phyloP scores from a whole-genome alignment of 2,797 vertebrate genomes.

The Lithobates sylvaticus region DNA sequence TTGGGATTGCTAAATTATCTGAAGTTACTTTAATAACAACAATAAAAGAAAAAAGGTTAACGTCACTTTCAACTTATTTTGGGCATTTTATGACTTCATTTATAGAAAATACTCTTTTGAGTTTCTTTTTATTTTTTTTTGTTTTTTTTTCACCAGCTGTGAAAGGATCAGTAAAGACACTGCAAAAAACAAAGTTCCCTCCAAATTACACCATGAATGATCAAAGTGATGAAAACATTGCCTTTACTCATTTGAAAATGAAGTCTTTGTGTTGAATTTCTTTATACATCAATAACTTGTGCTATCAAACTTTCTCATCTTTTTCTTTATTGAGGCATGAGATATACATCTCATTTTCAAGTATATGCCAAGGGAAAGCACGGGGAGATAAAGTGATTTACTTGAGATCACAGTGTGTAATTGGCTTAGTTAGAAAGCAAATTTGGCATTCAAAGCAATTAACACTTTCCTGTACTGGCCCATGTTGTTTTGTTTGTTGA shows the following conservation, averaged over 20 bases:
- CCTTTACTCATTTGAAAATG: conserved; percentile 21
- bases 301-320: conserved; percentile 38
- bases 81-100: too few species aligned
- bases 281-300: conserved; percentile 14
- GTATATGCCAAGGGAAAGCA: conserved; percentile 24
- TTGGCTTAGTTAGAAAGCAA: conserved; percentile 21
- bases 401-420: conserved; percentile 21
- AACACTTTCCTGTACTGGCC: not conserved
- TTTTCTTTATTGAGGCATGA: conserved; percentile 39
- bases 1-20: too few species aligned
- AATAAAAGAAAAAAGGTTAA: too few species aligned
- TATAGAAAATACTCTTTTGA: too few species aligned
- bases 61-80: too few species aligned
- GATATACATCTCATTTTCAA: conserved; percentile 56
- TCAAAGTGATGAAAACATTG: not conserved
- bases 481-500: too few species aligned
- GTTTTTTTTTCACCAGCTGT: not conserved
- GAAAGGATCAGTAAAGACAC: not conserved
- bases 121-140: too few species aligned
- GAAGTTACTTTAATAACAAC: too few species aligned
- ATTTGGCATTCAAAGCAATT: conserved; percentile 17
- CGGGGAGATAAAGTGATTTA: conserved; percentile 1
- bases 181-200: not conserved
- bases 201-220: conserved; percentile 1
- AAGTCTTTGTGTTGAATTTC: conserved; percentile 20